Evolutionary conservation across 2,888 invertebrate genomes (phyloP).

Genomic region (Parelbella ahira): DNA sequence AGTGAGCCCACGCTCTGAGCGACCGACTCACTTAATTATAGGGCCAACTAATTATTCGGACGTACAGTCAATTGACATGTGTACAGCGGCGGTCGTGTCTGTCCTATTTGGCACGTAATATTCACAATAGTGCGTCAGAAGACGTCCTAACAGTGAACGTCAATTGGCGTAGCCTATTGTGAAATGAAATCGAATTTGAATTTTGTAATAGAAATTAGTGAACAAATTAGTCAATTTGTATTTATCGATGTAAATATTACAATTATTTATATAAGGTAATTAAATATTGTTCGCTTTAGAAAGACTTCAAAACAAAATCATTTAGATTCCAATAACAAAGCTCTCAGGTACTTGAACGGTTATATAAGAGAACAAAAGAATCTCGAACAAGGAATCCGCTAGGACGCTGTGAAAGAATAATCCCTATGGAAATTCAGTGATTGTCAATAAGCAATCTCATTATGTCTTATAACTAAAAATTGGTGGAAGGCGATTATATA

Average conservation of each 20-base stretch:
- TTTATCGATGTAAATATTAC: too few relatives aligned
- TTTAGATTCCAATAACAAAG: too few relatives aligned
- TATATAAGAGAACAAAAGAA: conserved; percentile 5
- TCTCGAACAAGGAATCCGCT: conserved; percentile 4
- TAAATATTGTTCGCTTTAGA: too few relatives aligned
- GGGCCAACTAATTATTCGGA: conserved; percentile 46
- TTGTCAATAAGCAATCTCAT: conserved; percentile 16
- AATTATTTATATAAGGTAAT: too few relatives aligned
- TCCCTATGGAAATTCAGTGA: conserved; percentile 3
- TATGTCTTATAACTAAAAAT: conserved; percentile 8
- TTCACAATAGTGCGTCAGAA: neutral
- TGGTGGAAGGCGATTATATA: too few relatives aligned
- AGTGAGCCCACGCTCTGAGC: conserved; percentile 31
- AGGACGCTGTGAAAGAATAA: neutral
- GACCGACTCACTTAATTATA: conserved; percentile 48
- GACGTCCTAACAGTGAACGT: neutral
- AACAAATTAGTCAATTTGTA: too few relatives aligned
- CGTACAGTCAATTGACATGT: conserved; percentile 36
- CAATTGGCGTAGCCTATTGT: too few relatives aligned
- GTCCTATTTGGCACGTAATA: conserved; percentile 4
- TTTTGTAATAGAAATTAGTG: too few relatives aligned
- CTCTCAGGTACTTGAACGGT: too few relatives aligned
- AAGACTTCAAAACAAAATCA: too few relatives aligned
- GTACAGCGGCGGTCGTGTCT: neutral
- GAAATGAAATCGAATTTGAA: too few relatives aligned